Conservation (phyloP, 2,888 invertebrate genomes). For the Antheraea assamensis region DNA sequence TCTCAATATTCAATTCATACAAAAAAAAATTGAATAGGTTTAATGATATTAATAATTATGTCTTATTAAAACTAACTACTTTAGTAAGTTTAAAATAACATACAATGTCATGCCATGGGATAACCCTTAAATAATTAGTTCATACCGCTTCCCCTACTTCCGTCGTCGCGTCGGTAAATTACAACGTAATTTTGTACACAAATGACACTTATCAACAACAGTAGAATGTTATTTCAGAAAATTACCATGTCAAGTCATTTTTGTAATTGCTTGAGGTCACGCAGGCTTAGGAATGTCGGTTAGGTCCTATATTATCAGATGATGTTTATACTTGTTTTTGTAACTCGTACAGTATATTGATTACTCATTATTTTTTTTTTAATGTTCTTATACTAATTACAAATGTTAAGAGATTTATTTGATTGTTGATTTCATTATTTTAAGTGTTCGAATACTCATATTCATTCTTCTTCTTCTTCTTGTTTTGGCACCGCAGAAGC, state of each 20-base stretch:
- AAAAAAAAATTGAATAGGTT: too few relatives aligned
- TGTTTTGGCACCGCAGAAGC: too few relatives aligned
- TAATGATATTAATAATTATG: neutral
- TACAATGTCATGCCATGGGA: neutral
- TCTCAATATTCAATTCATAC: too few relatives aligned
- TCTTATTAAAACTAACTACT: neutral
- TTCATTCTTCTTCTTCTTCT: too few relatives aligned
- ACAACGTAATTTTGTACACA: constrained; percentile 61
- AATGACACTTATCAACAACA: constrained; percentile 65
- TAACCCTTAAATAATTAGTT: constrained; percentile 30
- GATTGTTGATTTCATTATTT: too few relatives aligned
- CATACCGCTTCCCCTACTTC: constrained; percentile 21
- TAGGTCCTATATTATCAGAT: constrained; percentile 13
- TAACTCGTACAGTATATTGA: neutral
- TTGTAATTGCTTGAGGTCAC: constrained; percentile 63
- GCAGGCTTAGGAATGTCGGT: constrained; percentile 58
- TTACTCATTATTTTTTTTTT: neutral
- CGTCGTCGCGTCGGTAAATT: constrained; percentile 53
- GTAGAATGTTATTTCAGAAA: constrained; percentile 75
- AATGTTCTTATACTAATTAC: neutral
- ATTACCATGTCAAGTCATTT: constrained; percentile 57
- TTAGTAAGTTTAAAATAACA: neutral
- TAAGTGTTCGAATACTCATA: too few relatives aligned
- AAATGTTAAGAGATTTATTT: neutral
- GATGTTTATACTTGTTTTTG: constrained; percentile 15